Evolutionary conservation across 2,113 vertebrate genomes (phyloP).

Genomic region (Cheilinus undulatus): DNA sequence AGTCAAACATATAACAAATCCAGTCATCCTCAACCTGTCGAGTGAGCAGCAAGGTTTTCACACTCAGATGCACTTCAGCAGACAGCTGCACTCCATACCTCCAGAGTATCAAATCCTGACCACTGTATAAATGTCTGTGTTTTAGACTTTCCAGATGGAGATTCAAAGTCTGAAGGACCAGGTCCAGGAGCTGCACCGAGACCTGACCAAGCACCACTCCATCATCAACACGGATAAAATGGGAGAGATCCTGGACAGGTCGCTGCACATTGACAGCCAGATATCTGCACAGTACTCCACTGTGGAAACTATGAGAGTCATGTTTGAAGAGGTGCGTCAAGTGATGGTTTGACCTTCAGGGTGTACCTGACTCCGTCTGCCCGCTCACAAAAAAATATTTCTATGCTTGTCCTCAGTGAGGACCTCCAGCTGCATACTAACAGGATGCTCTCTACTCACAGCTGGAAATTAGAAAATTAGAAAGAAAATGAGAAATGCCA

Average conservation of each 20-base stretch:
- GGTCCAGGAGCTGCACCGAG: slow-evolving; percentile 93
- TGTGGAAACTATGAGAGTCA: slow-evolving; percentile 87
- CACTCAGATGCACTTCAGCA: slow-evolving; percentile 19
- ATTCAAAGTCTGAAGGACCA: slow-evolving; percentile 93
- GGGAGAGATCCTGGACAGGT: slow-evolving; percentile 88
- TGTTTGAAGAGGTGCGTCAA: slow-evolving; percentile 89
- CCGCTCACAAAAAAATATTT: not conserved
- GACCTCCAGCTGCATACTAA: not conserved
- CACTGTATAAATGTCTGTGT: not conserved
- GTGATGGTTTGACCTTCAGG: slow-evolving; percentile 31
- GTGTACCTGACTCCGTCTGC: not conserved
- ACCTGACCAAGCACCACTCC: slow-evolving; percentile 95
- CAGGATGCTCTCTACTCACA: not conserved
- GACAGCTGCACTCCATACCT: not conserved
- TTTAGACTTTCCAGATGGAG: slow-evolving; percentile 88
- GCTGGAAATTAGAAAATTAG: slow-evolving; percentile 1
- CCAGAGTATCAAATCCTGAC: not conserved
- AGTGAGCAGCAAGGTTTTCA: slow-evolving; percentile 13
- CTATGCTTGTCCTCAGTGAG: slow-evolving; percentile 6
- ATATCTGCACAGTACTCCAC: slow-evolving; percentile 86
- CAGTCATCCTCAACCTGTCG: slow-evolving; percentile 17
- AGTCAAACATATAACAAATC: slow-evolving; percentile 5
- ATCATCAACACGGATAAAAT: slow-evolving; percentile 92
- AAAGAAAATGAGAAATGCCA: slow-evolving; percentile 15
- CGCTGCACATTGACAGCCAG: slow-evolving; percentile 88